Percentiles rank a stretch among this genome's conserved stretches.
These are phyloP conservation scores for Enteromius thamalakanensis DNA, from an alignment of 2,797 vertebrate genomes.

Conservation along the genomic window DNA sequence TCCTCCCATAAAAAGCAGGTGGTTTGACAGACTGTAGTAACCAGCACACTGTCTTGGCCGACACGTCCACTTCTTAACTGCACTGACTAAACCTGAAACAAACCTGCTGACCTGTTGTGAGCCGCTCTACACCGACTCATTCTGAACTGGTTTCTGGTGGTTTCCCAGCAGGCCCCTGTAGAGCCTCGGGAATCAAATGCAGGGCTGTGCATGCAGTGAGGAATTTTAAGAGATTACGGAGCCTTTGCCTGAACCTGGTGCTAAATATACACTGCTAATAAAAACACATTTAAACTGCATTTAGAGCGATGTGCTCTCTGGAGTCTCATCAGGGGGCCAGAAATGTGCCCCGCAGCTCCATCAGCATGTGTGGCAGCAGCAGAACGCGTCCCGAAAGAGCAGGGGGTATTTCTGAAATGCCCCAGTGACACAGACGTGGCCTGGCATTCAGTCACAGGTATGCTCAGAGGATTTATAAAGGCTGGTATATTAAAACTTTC, in stretches of 20 bases:
- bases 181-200: neutral
- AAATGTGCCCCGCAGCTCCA: conserved; percentile 1
- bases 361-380: conserved; percentile 3
- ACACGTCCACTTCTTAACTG: neutral
- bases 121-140: neutral
- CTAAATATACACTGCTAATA: conserved; percentile 20
- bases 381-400: conserved; percentile 19
- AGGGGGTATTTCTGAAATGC: conserved; percentile 4
- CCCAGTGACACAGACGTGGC: conserved; percentile 1
- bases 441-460: conserved; percentile 12
- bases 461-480: neutral
- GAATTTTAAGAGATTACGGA: neutral
- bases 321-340: conserved; percentile 32
- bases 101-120: conserved; percentile 13
- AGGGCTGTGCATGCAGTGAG: neutral
- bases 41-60: neutral
- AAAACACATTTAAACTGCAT: conserved; percentile 23
- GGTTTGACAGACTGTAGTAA: neutral
- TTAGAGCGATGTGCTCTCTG: neutral
- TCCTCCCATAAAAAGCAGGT: neutral
- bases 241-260: conserved; percentile 3
- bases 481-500: neutral
- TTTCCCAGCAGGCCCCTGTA: neutral
- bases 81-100: conserved; percentile 9
- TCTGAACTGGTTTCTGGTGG: neutral